Conservation (phyloP, 2,888 invertebrate species). For the Plutella xylostella region DNA sequence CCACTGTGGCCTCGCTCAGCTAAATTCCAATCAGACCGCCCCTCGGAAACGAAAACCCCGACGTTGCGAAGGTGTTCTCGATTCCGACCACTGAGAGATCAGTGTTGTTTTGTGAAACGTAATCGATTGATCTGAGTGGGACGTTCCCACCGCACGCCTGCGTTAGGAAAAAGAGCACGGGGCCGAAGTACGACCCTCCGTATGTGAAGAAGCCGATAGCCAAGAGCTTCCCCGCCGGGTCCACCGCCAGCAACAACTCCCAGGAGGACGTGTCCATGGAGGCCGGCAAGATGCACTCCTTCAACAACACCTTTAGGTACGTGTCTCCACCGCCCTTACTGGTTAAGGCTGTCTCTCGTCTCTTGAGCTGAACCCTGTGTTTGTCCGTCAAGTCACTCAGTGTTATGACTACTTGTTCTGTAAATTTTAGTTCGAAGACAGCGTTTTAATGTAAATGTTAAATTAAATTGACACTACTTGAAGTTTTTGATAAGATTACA, state of each 20-base stretch:
- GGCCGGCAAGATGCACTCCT: conserved; percentile 84
- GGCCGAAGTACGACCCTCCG: conserved; percentile 89
- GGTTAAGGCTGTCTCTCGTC: no score
- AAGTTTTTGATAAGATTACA: conserved; percentile 15
- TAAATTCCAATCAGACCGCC: neutral
- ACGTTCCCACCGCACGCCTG: conserved; percentile 67
- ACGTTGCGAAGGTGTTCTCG: conserved; percentile 32
- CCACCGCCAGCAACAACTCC: conserved; percentile 78
- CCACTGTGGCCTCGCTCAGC: conserved; percentile 3
- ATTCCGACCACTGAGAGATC: conserved; percentile 27
- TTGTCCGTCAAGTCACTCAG: neutral
- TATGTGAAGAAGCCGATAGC: conserved; percentile 86
- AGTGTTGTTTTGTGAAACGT: conserved; percentile 43
- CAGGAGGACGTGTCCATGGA: conserved; percentile 85
- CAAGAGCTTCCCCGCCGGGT: conserved; percentile 76
- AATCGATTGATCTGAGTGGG: conserved; percentile 70
- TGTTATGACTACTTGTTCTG: conserved; percentile 2
- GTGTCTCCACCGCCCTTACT: conserved; percentile 5
- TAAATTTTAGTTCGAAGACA: conserved; percentile 5
- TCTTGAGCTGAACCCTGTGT: no score
- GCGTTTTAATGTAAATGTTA: neutral
- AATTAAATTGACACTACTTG: neutral
- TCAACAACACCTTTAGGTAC: conserved; percentile 85
- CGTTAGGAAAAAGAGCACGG: conserved; percentile 87
- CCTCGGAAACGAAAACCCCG: conserved; percentile 5